phyloP scores from a whole-genome alignment of 2,113 vertebrate genomes.

The Electrona antarctica region DNA sequence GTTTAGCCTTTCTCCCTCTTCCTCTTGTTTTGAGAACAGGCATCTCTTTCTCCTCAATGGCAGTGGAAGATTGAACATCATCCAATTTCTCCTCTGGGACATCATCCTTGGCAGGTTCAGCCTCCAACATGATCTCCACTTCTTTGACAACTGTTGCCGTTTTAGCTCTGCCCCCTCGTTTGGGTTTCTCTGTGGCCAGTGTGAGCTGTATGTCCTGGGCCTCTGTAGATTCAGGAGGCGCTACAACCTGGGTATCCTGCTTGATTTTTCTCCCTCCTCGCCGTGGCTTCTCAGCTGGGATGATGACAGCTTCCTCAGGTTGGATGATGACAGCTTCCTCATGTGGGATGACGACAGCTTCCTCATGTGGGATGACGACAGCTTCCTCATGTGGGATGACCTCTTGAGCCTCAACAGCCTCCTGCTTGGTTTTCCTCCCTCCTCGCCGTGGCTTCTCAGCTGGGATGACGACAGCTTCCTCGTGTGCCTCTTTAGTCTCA shows the following conservation, averaged over 20 bases:
- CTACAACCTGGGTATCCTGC: slow-evolving; percentile 3
- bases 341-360: too few species aligned
- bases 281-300: slow-evolving; percentile 28
- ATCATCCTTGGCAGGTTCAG: background rate
- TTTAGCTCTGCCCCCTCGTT: slow-evolving; percentile 32
- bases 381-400: too few species aligned
- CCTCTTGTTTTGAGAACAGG: too few species aligned
- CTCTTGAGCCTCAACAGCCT: too few species aligned
- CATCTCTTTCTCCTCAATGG: too few species aligned
- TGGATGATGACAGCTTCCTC: background rate
- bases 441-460: too few species aligned
- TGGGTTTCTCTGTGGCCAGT: slow-evolving; percentile 39
- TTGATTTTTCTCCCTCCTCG: slow-evolving; percentile 47
- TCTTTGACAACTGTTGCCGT: slow-evolving; percentile 5
- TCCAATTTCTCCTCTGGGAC: background rate
- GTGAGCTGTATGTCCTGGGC: background rate
- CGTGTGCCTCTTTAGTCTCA: too few species aligned
- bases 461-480: too few species aligned
- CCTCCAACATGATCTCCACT: background rate
- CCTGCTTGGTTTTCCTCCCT: too few species aligned
- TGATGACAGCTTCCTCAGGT: background rate
- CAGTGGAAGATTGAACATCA: too few species aligned
- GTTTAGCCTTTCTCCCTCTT: background rate
- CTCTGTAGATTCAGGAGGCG: slow-evolving; percentile 10
- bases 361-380: too few species aligned